These are phyloP conservation scores for Enoplosus armatus DNA, from an alignment of 2,797 vertebrate species.

Conservation along the genomic window DNA sequence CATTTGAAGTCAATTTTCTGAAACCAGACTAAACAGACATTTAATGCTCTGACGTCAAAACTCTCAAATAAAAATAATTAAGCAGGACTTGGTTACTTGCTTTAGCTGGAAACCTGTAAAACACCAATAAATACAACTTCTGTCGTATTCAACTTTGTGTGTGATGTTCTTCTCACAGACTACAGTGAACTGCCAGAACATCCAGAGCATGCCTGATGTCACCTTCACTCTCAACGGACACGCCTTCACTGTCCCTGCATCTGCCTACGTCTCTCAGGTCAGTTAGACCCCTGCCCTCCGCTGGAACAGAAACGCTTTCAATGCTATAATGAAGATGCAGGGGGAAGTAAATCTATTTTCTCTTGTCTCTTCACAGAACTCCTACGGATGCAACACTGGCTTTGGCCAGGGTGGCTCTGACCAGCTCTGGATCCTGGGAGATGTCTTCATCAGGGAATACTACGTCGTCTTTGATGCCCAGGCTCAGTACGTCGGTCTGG, in stretches of 20 bases:
- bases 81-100: slow-evolving; percentile 24
- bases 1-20: slow-evolving; percentile 35
- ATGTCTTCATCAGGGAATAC: slow-evolving; percentile 82
- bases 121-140: slow-evolving; percentile 56
- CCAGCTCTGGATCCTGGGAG: slow-evolving; percentile 80
- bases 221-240: slow-evolving; percentile 74
- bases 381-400: slow-evolving; percentile 62
- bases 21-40: slow-evolving; percentile 61
- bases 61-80: slow-evolving; percentile 62
- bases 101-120: slow-evolving; percentile 57
- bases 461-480: slow-evolving; percentile 69
- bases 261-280: slow-evolving; percentile 73
- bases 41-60: slow-evolving; percentile 60
- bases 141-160: slow-evolving; percentile 12
- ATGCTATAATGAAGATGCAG: neutral
- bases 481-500: slow-evolving; percentile 57
- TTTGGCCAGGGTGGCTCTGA: slow-evolving; percentile 59
- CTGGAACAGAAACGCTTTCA: neutral
- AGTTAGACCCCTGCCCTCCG: slow-evolving; percentile 1
- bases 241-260: slow-evolving; percentile 66
- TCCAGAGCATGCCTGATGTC: slow-evolving; percentile 70
- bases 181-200: slow-evolving; percentile 71
- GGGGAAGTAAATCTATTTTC: neutral
- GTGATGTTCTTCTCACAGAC: slow-evolving; percentile 52
- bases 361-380: slow-evolving; percentile 48